Evolutionary conservation across 30 jellyfish, hydroid and myxozoan genomes (phyloP), one percentile per base, ranked within the genome.

Genomic region (Cassiopea xamachana): DNA sequence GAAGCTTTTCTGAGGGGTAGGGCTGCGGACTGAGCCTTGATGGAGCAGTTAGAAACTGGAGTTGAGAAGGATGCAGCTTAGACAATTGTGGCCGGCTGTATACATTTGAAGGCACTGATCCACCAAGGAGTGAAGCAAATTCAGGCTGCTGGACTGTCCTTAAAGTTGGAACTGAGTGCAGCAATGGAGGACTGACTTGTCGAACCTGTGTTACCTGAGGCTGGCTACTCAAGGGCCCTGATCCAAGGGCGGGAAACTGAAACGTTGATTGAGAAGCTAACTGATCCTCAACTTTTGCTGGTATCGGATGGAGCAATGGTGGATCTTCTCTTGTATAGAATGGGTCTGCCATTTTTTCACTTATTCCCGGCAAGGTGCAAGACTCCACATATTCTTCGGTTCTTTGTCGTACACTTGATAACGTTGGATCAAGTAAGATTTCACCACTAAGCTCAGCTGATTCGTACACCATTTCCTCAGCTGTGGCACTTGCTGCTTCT

Each of bases 401-500:
- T 43, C 87, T 78, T 48, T 78, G 70, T 39, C 17, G 46, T 43
- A 51, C 73, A 55, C 59, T 51, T 14, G 74, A 43, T 78, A 75
- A 69, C 27, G 74, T 16, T 78, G 73, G 48, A n/a, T 78, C 87
- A 27, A 78, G 59, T 48, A 43, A 17, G 46, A 46, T 78, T 78
- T 49, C 70, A 78, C 46, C 74, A 13, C 48, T 69, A 17, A 78
- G 87, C 17, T 78, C 87, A 8, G 87, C 87, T 46, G 87, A 39
- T 78, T 46, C 87, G 62, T 78, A 46, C 2, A 51, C 87, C 62
- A 19, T 78, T 78, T 78, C 74, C 62, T 78, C 74, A 69, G 87
- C 87, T 14, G 70, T 78, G 39, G 74, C 87, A 10, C 46, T 55
- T 78, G 87, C 87, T 78, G 75, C 87, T 78, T 78, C 87, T 50